A percentile compares a stretch with the other conserved stretches of the same genome.
Evolutionary conservation across 2,888 invertebrate species (phyloP).

Genomic region (Rhagophthalmus giganteus): DNA sequence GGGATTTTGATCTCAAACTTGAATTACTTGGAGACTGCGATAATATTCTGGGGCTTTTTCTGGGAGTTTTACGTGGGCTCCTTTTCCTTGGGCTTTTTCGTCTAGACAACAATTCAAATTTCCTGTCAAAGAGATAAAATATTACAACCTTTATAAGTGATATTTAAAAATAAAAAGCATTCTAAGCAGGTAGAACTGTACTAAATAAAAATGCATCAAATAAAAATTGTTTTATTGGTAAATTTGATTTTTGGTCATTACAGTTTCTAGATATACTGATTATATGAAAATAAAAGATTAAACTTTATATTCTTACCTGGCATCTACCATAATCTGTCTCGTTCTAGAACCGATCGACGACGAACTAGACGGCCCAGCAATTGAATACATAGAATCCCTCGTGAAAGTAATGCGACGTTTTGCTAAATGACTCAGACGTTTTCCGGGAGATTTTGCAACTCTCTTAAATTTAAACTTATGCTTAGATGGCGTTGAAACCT

Average conservation of each 20-base stretch:
- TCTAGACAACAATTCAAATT: constrained; percentile 51
- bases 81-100: constrained; percentile 52
- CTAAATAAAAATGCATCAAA: too few relatives aligned
- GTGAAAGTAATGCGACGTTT: constrained; percentile 75
- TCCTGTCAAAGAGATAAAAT: constrained; percentile 41
- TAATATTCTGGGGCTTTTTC: constrained; percentile 61
- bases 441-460: constrained; percentile 70
- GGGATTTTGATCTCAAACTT: constrained; percentile 61
- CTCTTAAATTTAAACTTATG: constrained; percentile 59
- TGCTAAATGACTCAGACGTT: constrained; percentile 76
- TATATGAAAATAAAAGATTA: too few relatives aligned
- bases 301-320: too few relatives aligned
- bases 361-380: constrained; percentile 38
- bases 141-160: not conserved
- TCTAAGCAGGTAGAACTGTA: too few relatives aligned
- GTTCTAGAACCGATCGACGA: constrained; percentile 51
- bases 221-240: too few relatives aligned
- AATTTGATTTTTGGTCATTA: too few relatives aligned
- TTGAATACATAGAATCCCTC: constrained; percentile 53
- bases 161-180: too few relatives aligned
- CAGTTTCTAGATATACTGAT: too few relatives aligned
- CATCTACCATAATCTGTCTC: constrained; percentile 66
- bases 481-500: constrained; percentile 64
- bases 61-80: constrained; percentile 56
- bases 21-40: constrained; percentile 64